phyloP scores from a whole-genome alignment of 2,113 vertebrate genomes.

The Cygnus atratus region DNA sequence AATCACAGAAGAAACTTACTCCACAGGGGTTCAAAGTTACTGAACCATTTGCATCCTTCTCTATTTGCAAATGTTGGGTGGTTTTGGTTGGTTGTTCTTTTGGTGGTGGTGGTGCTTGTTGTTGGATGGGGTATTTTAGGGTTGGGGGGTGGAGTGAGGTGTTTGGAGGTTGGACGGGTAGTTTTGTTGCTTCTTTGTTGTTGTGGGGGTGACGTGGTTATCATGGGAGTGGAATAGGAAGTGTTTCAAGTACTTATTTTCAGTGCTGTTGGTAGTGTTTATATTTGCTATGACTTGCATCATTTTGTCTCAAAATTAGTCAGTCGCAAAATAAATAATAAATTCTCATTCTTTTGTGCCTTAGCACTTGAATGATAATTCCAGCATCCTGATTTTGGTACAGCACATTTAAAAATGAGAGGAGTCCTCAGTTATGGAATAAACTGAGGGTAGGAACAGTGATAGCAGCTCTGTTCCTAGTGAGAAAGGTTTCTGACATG shows the following conservation, averaged over 20 bases:
- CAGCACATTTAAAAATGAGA: background rate
- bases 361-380: background rate
- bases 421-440: background rate
- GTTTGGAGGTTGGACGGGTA: no score
- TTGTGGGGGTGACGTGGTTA: background rate
- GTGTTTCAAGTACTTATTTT: background rate
- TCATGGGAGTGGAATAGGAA: background rate
- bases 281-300: background rate
- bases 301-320: background rate
- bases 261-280: background rate
- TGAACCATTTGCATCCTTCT: background rate
- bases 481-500: background rate
- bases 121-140: no score
- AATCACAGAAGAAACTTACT: background rate
- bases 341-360: background rate
- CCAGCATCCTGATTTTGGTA: background rate
- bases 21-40: background rate
- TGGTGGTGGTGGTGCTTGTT: no score
- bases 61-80: background rate
- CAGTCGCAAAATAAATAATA: accelerated
- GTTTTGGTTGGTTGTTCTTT: background rate
- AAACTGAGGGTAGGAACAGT: background rate
- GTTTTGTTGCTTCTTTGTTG: no score
- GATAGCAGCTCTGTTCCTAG: no score
- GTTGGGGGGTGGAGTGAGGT: no score